Evolutionary conservation across 30 jellyfish, hydroid and myxozoan genomes (phyloP), one percentile per base, ranked within the genome.

Genomic region (Aurelia aurita): DNA sequence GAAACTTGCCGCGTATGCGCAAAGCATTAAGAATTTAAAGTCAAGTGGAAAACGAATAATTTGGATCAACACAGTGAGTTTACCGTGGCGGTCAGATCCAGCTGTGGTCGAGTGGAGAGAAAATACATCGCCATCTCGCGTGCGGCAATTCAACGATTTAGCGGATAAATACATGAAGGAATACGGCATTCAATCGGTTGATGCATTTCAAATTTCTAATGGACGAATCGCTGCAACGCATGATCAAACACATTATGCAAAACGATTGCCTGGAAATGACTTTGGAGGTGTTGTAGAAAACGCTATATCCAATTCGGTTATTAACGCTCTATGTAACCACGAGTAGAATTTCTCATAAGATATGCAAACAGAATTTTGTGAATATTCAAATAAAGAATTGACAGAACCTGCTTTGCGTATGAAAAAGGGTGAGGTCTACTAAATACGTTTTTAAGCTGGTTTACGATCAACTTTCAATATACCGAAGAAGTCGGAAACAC

Each of bases 261-360:
- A 92, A 79, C 72, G 90, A 45, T 59, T 92, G 58, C 95, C 96
- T 3, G 98, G 98, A 15, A 92, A 92, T 45, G 98, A 92, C 77
- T 92, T 69, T 82, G 98, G 98, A 15, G 98, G 98, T 2, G 98
- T 92, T 13, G 98, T 87, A 3, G 98, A 92, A 80, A 92, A 92
- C 45, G 98, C 98, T 45, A 87, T 92, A 21, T 35, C 92, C 1
- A 92, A 92, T 66, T 54, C 95, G 25, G 87, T 92, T 14, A 73
- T 87, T 16, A 92, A 92, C 76, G 80, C 77, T 22, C 72, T 92
- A 10, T 92, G 98, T 49, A 92, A 92, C 62, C 74, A 68, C 15
- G 90, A 65, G 25, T 65, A 39, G 51, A 39, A 7, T 5, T 39
- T 39, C n/a, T n/a, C n/a, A n/a, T n/a, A n/a, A 39, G 51, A 39